Percentiles rank a stretch among this genome's conserved stretches.
phyloP scores from a whole-genome alignment of 1,140 invertebrate genomes.

The Himalopsyche phryganea region DNA sequence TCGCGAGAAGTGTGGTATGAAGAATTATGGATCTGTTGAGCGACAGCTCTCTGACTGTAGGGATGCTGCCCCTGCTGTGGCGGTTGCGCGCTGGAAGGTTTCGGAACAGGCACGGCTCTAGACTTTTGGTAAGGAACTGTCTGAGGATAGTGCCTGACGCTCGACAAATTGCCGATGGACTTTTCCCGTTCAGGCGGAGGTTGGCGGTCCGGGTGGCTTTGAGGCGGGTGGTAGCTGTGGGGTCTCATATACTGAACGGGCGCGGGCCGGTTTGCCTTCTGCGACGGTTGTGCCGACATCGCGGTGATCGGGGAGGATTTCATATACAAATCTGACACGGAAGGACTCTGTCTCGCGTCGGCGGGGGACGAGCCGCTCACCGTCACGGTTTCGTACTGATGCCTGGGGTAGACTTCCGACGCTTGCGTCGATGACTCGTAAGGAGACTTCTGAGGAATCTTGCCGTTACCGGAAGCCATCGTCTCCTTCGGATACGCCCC shows the following conservation, averaged over 20 bases:
- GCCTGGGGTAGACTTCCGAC: slow-evolving; percentile 4
- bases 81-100: slow-evolving; percentile 1
- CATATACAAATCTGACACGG: slow-evolving; percentile 12
- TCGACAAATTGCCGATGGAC: not conserved
- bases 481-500: not conserved
- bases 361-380: not conserved
- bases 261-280: not conserved
- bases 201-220: slow-evolving; percentile 8
- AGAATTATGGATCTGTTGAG: slow-evolving; percentile 13
- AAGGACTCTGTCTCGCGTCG: slow-evolving; percentile 19
- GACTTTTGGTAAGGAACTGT: slow-evolving; percentile 17
- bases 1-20: slow-evolving; percentile 1
- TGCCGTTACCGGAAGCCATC: slow-evolving; percentile 1
- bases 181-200: slow-evolving; percentile 9
- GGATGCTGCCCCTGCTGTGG: slow-evolving; percentile 10
- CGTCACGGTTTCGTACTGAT: slow-evolving; percentile 15
- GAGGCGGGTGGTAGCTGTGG: slow-evolving; percentile 11
- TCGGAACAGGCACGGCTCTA: slow-evolving; percentile 1
- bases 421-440: no score
- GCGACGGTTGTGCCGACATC: slow-evolving; percentile 1
- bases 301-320: slow-evolving; percentile 1
- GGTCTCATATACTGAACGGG: slow-evolving; percentile 11
- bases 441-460: not conserved
- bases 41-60: slow-evolving; percentile 13
- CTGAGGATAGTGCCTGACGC: slow-evolving; percentile 10